Conservation (phyloP, 2,888 invertebrate genomes). For the Caradrina clavipalpis region DNA sequence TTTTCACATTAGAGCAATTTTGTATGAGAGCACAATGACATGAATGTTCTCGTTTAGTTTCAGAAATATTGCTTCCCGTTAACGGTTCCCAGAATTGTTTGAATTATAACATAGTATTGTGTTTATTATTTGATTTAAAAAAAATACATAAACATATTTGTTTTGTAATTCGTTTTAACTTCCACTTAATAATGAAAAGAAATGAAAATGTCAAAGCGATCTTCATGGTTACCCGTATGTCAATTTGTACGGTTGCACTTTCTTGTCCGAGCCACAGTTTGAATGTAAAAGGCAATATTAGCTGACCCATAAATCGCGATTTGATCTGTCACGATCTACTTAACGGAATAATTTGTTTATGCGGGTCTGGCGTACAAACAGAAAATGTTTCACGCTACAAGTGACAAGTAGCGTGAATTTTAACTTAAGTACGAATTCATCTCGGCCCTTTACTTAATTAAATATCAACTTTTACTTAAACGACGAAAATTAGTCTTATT, state of each 20-base stretch:
- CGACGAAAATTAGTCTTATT: conserved; percentile 32
- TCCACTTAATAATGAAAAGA: background rate
- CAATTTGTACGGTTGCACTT: conserved; percentile 62
- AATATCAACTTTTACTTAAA: conserved; percentile 62
- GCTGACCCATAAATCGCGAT: conserved; percentile 85
- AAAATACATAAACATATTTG: background rate
- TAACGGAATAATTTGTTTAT: conserved; percentile 74
- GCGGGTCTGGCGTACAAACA: conserved; percentile 62
- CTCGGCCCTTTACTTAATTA: conserved; percentile 66
- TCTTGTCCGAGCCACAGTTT: conserved; percentile 68
- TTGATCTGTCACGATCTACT: conserved; percentile 88
- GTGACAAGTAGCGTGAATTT: conserved; percentile 70
- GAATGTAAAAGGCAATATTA: conserved; percentile 72
- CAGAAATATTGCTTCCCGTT: conserved; percentile 17
- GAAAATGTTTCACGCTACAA: conserved; percentile 72
- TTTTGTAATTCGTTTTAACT: background rate
- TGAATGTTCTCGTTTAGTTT: conserved; percentile 42
- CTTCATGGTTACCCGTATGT: conserved; percentile 23
- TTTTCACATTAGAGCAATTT: conserved; percentile 63
- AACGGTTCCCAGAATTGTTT: conserved; percentile 32
- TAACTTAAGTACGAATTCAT: conserved; percentile 59
- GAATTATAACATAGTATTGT: conserved; percentile 25
- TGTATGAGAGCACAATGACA: conserved; percentile 43
- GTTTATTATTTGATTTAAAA: background rate
- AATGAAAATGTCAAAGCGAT: background rate